A percentile compares a stretch with the other conserved stretches of the same genome.
Conservation (phyloP, 1,140 invertebrate species). For the Thalassaphorura encarpata region DNA sequence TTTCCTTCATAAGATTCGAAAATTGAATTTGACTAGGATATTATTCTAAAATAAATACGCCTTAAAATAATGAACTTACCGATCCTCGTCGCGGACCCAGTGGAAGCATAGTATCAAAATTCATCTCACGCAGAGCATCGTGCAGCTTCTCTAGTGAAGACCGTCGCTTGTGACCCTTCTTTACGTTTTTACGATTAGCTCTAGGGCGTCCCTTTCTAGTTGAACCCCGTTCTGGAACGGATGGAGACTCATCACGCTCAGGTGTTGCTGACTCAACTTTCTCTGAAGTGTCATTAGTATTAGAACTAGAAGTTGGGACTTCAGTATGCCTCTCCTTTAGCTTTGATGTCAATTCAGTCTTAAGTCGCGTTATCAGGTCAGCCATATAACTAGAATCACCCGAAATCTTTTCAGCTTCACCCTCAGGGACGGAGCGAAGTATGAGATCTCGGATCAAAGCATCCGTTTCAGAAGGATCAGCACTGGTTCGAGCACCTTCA, state of each 20-base stretch:
- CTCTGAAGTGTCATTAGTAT: neutral
- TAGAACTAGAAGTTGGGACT: neutral
- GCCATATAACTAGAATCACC: no score
- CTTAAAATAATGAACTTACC: no score
- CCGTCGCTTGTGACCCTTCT: constrained; percentile 7
- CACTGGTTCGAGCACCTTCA: no score
- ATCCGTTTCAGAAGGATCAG: no score
- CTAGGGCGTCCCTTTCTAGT: neutral
- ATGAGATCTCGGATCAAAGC: no score
- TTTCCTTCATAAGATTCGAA: no score
- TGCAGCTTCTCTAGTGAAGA: constrained; percentile 29
- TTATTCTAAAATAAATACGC: no score
- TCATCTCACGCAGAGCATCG: constrained; percentile 27
- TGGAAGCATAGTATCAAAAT: constrained; percentile 27
- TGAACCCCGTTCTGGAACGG: neutral
- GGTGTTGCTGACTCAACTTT: neutral
- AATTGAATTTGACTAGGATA: no score
- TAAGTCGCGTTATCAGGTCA: no score
- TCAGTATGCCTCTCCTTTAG: constrained; percentile 1
- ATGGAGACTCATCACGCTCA: constrained; percentile 1
- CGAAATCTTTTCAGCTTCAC: no score
- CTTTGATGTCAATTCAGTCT: neutral
- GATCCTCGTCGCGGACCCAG: constrained; percentile 15
- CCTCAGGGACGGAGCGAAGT: no score
- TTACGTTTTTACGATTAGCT: neutral